Conservation (phyloP, 2,888 invertebrate genomes). For the Acrobasis suavella region DNA sequence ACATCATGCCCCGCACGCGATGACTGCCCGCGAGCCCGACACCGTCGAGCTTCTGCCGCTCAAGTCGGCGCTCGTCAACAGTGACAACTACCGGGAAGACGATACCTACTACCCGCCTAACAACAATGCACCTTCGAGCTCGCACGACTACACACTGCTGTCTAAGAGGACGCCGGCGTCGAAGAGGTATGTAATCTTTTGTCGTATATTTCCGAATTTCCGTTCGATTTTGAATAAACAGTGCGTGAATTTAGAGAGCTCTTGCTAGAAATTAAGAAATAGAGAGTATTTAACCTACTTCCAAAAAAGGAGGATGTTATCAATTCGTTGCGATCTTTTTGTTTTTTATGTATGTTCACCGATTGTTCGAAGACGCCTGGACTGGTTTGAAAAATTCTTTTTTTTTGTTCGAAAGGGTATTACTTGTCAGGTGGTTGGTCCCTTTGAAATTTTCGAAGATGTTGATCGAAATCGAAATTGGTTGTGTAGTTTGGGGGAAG, state of each 20-base stretch:
- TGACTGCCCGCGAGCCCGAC: constrained; percentile 71
- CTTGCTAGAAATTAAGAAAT: too few species aligned
- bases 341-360: too few species aligned
- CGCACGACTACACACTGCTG: constrained; percentile 72
- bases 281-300: too few species aligned
- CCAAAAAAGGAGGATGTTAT: too few species aligned
- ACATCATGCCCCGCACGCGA: constrained; percentile 64
- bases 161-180: constrained; percentile 79
- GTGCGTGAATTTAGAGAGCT: background rate
- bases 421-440: too few species aligned
- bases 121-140: constrained; percentile 63
- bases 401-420: too few species aligned
- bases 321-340: too few species aligned
- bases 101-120: constrained; percentile 69
- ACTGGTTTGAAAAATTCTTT: too few species aligned
- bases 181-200: constrained; percentile 58
- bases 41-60: constrained; percentile 72
- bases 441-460: too few species aligned
- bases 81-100: constrained; percentile 66
- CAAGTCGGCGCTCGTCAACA: constrained; percentile 73
- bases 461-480: too few species aligned
- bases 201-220: constrained; percentile 31
- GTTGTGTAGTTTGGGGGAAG: too few species aligned
- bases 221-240: background rate
- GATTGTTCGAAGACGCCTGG: too few species aligned